Conservation (phyloP, 2,888 invertebrate species). For the Hyposoter didymator region DNA sequence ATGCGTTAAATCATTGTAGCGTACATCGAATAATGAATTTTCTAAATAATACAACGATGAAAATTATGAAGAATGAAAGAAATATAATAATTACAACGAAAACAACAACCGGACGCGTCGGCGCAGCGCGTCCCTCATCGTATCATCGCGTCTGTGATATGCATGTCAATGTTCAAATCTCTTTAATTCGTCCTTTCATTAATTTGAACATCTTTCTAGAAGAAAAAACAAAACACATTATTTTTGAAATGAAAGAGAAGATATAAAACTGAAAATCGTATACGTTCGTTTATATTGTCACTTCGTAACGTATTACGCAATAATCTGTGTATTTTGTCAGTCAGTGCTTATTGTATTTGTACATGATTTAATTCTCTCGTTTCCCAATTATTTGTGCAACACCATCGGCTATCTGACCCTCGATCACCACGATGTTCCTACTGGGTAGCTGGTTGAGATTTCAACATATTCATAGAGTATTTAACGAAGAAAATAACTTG, state of each 20-base stretch:
- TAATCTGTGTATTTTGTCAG: slow-evolving; percentile 30
- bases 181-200: slow-evolving; percentile 41
- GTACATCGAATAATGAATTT: slow-evolving; percentile 44
- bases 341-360: slow-evolving; percentile 26
- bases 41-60: slow-evolving; percentile 34
- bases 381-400: slow-evolving; percentile 48
- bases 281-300: slow-evolving; percentile 45
- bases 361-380: slow-evolving; percentile 11
- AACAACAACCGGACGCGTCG: slow-evolving; percentile 50
- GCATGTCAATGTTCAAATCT: slow-evolving; percentile 69
- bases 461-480: slow-evolving; percentile 30
- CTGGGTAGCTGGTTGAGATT: slow-evolving; percentile 62
- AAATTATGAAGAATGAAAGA: slow-evolving; percentile 13
- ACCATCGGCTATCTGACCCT: slow-evolving; percentile 53
- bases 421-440: slow-evolving; percentile 64
- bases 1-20: slow-evolving; percentile 50
- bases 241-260: background rate
- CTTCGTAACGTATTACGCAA: slow-evolving; percentile 18
- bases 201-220: slow-evolving; percentile 15
- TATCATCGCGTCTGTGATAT: slow-evolving; percentile 80
- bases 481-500: slow-evolving; percentile 8
- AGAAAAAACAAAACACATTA: slow-evolving; percentile 6
- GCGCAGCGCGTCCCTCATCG: slow-evolving; percentile 65
- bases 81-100: slow-evolving; percentile 16
- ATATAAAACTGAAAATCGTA: slow-evolving; percentile 31